Conservation (phyloP, 2,113 vertebrate genomes). For the Leucopternis melanops region DNA sequence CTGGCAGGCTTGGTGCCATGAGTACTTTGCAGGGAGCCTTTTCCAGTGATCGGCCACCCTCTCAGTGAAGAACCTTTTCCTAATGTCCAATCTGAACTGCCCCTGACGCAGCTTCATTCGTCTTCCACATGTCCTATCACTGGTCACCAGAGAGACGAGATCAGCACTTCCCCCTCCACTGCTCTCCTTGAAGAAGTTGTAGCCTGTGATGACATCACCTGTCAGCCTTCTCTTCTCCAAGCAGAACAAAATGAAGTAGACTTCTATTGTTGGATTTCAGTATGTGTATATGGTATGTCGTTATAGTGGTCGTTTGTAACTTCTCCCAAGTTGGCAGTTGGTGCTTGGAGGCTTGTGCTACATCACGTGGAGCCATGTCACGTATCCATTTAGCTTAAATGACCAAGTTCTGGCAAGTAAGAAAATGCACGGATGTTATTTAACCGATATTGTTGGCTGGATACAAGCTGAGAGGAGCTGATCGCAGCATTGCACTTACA, state of each 20-base stretch:
- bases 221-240: neutral
- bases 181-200: neutral
- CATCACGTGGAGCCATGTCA: neutral
- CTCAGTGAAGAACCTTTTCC: neutral
- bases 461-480: neutral
- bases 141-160: neutral
- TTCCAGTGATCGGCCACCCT: neutral
- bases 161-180: neutral
- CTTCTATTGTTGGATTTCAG: neutral
- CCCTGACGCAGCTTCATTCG: too few species aligned
- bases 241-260: neutral
- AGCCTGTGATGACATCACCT: neutral
- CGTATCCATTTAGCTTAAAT: neutral
- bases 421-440: neutral
- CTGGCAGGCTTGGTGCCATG: neutral
- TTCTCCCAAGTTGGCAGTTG: neutral
- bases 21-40: neutral
- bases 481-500: neutral
- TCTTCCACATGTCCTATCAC: rapidly evolving
- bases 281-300: neutral
- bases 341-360: neutral
- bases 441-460: neutral
- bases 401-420: neutral
- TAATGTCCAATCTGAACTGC: neutral
- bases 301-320: neutral